Evolutionary conservation across 2,888 invertebrate genomes (phyloP).

Genomic region (Cephalotes varians): DNA sequence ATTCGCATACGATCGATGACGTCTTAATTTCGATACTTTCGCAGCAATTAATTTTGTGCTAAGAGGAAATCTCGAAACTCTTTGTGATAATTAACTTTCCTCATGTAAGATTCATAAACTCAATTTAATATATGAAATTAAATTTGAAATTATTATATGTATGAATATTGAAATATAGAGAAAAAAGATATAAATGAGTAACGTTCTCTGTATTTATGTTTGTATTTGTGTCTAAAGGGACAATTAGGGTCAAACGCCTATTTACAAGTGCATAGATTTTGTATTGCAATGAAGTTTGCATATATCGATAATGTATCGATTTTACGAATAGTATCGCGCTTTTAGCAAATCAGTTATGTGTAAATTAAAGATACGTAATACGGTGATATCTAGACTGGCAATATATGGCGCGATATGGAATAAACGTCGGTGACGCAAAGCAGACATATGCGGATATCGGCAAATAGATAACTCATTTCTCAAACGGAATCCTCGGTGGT

Average conservation of each 20-base stretch:
- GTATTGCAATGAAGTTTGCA: background rate
- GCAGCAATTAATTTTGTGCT: conserved; percentile 22
- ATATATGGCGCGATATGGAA: conserved; percentile 3
- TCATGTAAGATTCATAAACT: background rate
- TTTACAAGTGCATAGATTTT: background rate
- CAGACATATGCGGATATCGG: background rate
- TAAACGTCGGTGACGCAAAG: conserved; percentile 9
- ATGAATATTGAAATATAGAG: background rate
- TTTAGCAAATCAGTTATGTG: conserved; percentile 17
- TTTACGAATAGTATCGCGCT: conserved; percentile 14
- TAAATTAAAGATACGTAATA: conserved; percentile 34
- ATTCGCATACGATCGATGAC: background rate
- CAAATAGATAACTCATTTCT: conserved; percentile 42
- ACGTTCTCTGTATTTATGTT: background rate
- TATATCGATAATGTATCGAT: conserved; percentile 1
- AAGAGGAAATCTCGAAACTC: background rate
- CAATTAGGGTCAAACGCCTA: background rate
- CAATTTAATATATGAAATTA: background rate
- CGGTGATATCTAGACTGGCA: conserved; percentile 17
- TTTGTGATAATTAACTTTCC: background rate
- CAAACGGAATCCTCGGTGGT: conserved; percentile 36
- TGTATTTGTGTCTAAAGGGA: background rate
- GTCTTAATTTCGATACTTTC: conserved; percentile 31
- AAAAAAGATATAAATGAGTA: background rate
- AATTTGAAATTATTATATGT: background rate